Percentiles rank a stretch among this genome's conserved stretches.
Evolutionary conservation across 2,888 invertebrate species (phyloP).

Genomic region (Ischnus inquisitorius): DNA sequence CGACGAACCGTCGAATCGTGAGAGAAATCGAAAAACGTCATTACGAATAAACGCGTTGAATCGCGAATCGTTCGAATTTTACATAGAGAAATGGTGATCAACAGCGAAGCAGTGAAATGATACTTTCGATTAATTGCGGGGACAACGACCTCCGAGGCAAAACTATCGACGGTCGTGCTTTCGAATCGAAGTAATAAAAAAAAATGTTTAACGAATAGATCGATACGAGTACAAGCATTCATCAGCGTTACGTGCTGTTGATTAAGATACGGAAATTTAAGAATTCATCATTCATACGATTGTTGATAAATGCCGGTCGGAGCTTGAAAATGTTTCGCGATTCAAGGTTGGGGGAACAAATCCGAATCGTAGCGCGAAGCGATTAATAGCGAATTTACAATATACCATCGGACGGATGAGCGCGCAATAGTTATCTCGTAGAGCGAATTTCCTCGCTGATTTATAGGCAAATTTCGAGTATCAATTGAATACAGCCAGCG

Average conservation of each 20-base stretch:
- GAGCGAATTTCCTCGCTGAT: slow-evolving; percentile 8
- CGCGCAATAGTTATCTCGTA: not conserved
- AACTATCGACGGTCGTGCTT: not conserved
- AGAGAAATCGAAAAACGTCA: slow-evolving; percentile 43
- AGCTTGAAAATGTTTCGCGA: not conserved
- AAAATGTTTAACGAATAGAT: not conserved
- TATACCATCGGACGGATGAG: too few species aligned
- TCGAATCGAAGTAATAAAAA: not conserved
- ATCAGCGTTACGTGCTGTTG: too few species aligned
- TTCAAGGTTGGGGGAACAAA: too few species aligned
- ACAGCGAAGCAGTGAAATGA: slow-evolving; percentile 20
- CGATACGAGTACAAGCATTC: too few species aligned
- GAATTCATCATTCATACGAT: too few species aligned
- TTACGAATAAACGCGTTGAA: not conserved
- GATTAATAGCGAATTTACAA: too few species aligned
- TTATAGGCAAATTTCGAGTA: slow-evolving; percentile 31
- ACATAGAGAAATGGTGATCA: not conserved
- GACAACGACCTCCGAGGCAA: slow-evolving; percentile 15
- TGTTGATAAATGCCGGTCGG: not conserved
- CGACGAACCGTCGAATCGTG: slow-evolving; percentile 21
- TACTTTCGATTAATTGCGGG: slow-evolving; percentile 48
- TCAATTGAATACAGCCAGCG: slow-evolving; percentile 33
- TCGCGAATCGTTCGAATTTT: not conserved
- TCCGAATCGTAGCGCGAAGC: too few species aligned
- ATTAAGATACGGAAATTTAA: too few species aligned